A percentile compares a stretch with the other conserved stretches of the same genome.
These are phyloP conservation scores for Eutrigla gurnardus DNA, from an alignment of 2,797 vertebrate species.

Conservation along the genomic window DNA sequence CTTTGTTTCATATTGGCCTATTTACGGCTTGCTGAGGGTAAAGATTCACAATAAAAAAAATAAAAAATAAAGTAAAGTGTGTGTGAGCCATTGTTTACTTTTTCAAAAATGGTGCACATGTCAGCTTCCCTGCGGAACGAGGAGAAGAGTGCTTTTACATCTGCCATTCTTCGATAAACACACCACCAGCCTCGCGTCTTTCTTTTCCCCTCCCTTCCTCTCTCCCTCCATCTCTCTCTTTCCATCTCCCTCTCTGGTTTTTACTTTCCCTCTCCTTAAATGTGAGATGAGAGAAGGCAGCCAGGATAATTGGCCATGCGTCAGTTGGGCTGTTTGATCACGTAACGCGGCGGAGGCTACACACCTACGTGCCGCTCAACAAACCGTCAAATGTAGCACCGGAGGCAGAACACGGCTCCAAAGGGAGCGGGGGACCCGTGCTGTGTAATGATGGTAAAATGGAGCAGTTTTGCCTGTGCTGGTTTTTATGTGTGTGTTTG, in stretches of 20 bases:
- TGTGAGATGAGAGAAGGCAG: slow-evolving; percentile 81
- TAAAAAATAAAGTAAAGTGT: slow-evolving; percentile 58
- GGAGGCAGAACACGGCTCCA: slow-evolving; percentile 83
- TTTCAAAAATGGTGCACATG: slow-evolving; percentile 78
- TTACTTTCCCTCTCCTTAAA: slow-evolving; percentile 81
- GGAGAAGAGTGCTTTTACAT: slow-evolving; percentile 78
- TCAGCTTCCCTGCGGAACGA: slow-evolving; percentile 77
- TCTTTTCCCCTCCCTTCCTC: slow-evolving; percentile 34
- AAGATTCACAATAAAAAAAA: slow-evolving; percentile 65
- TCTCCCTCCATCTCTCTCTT: slow-evolving; percentile 56
- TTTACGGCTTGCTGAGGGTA: slow-evolving; percentile 75
- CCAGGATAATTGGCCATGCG: slow-evolving; percentile 84
- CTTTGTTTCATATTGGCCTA: slow-evolving; percentile 75
- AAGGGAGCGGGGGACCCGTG: slow-evolving; percentile 82
- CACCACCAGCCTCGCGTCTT: slow-evolving; percentile 71
- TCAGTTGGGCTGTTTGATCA: slow-evolving; percentile 83
- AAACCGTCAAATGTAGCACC: slow-evolving; percentile 87
- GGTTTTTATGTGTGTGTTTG: slow-evolving; percentile 53
- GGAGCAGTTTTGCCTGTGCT: slow-evolving; percentile 79
- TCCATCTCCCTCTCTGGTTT: slow-evolving; percentile 76
- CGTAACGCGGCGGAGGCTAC: slow-evolving; percentile 78
- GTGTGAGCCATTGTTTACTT: slow-evolving; percentile 81
- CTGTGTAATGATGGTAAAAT: slow-evolving; percentile 84
- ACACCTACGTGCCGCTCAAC: slow-evolving; percentile 84
- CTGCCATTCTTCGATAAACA: slow-evolving; percentile 83